Evolutionary conservation across 2,113 vertebrate genomes (phyloP), one percentile per base, ranked within the genome.

Genomic region (Sialia sialis): DNA sequence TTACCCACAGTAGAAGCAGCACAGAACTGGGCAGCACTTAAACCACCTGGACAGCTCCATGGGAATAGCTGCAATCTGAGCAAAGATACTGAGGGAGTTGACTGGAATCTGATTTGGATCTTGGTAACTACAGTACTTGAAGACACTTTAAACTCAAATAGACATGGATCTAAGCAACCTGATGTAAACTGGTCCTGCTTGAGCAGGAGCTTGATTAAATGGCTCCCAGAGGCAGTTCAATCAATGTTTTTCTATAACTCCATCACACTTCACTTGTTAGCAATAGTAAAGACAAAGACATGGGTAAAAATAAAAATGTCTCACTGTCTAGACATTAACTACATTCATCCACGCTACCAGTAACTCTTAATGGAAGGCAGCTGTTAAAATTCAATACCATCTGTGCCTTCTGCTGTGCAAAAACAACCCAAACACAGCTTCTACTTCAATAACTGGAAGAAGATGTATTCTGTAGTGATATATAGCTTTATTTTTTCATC

Each of bases 351-450:
- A 78, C 30, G 11, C 15, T 63, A 89, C 38, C 55, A 69, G 25
- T 49, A 84, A 62, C 48, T 81, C 74, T 55, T 67, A 84, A 9
- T 82, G 66, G 62, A 84, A 87, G 52, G 59, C 52, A 78, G 56
- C 39, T 87, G 79, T 82, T 69, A 90, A 91, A 95, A 90, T 85
- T 72, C 48, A 78, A 34, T 59, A 78, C 62, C 82, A 91, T 89
- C 48, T 93, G 74, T 56, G 82, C 79, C 36, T 93, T 78, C 62
- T 88, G 60, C 48, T 52, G 30, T 48, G 36, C 49, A 94, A 70
- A 94, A 74, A 5, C 75, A 67, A 75, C 41, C 63, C 34, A 79
- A 73, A 55, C 11, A 63, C 0, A 78, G 43, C 32, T 55, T 82
- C 51, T 84, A 77, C 26, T 34, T 75, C 19, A 46, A 39, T 89